A percentile compares a stretch with the other conserved stretches of the same genome.
Conservation (phyloP, 1,140 invertebrate genomes). For the Brevipalpus yothersi region DNA sequence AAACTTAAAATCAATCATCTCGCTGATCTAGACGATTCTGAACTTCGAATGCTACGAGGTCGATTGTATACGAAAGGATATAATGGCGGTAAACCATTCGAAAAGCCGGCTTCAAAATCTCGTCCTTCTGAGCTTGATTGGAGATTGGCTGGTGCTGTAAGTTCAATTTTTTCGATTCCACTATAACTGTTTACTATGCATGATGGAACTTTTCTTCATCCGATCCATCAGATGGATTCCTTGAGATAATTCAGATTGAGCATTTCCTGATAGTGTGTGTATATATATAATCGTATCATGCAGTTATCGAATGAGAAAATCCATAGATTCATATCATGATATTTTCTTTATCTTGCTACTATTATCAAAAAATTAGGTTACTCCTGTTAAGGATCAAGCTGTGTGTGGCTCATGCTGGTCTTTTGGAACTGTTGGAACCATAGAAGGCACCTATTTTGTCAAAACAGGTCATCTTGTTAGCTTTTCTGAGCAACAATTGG, state of each 20-base stretch:
- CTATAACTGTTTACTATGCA: no score
- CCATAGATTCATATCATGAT: no score
- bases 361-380: slow-evolving; percentile 27
- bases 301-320: no score
- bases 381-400: slow-evolving; percentile 46
- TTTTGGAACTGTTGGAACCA: slow-evolving; percentile 55
- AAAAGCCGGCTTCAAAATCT: slow-evolving; percentile 5
- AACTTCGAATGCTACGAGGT: slow-evolving; percentile 53
- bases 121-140: slow-evolving; percentile 55
- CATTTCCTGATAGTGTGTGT: no score
- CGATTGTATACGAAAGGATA: slow-evolving; percentile 33
- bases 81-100: slow-evolving; percentile 52
- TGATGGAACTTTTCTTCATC: no score
- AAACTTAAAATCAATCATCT: slow-evolving; percentile 61
- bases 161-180: no score
- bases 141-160: slow-evolving; percentile 34
- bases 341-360: no score
- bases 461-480: slow-evolving; percentile 42
- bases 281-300: no score
- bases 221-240: no score
- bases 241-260: no score
- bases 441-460: slow-evolving; percentile 68
- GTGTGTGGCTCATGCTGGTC: slow-evolving; percentile 38
- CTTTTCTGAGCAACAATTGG: slow-evolving; percentile 35
- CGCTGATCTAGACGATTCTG: slow-evolving; percentile 48